A percentile compares a stretch with the other conserved stretches of the same genome.
These are phyloP conservation scores for Panthera uncia DNA, from an alignment of 2,113 vertebrate species.

Conservation along the genomic window DNA sequence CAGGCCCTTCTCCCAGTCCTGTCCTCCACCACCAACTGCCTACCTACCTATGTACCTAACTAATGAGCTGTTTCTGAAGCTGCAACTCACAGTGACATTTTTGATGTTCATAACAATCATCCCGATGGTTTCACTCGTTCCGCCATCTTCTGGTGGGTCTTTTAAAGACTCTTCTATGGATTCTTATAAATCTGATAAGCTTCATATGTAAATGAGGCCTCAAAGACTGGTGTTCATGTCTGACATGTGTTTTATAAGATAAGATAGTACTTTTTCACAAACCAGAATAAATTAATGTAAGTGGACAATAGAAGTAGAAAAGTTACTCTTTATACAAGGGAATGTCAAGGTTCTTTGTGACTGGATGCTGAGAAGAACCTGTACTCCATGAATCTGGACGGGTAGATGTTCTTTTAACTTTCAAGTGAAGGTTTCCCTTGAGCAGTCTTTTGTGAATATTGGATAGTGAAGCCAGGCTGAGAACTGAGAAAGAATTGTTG, in stretches of 20 bases:
- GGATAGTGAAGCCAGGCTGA: background rate
- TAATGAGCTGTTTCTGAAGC: background rate
- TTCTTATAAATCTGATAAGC: conserved; percentile 32
- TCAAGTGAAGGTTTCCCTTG: background rate
- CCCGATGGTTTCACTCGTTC: conserved; percentile 37
- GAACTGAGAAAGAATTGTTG: background rate
- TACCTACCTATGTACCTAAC: background rate
- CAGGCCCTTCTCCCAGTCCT: too few relatives aligned
- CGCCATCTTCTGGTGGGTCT: background rate
- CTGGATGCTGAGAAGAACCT: background rate
- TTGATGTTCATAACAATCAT: background rate
- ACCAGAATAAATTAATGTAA: conserved; percentile 56
- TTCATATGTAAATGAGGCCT: conserved; percentile 67
- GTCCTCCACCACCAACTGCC: background rate
- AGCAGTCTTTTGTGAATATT: background rate
- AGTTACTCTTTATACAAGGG: background rate
- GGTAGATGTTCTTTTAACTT: background rate
- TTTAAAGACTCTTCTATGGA: conserved; percentile 49
- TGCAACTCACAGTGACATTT: background rate
- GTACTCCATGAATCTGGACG: background rate
- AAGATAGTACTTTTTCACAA: conserved; percentile 51
- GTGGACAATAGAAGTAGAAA: conserved; percentile 54
- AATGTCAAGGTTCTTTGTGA: background rate
- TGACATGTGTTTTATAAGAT: conserved; percentile 78
- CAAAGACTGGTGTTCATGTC: conserved; percentile 26